phyloP scores from a whole-genome alignment of 2,797 vertebrate genomes.

The Austrolebias charrua region DNA sequence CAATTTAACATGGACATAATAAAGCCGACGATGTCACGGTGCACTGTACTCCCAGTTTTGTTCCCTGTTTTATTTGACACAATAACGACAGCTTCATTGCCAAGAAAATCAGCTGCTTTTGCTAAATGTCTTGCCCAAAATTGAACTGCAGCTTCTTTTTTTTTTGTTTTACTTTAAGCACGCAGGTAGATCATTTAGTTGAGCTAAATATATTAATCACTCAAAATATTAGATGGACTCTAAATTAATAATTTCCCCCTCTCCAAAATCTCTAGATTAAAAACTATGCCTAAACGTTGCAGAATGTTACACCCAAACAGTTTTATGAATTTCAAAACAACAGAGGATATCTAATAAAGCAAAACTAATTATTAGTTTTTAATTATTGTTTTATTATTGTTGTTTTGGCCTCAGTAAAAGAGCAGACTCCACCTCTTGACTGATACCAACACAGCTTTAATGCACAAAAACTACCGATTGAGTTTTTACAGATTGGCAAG shows the following conservation, averaged over 20 bases:
- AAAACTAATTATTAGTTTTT: too few species aligned
- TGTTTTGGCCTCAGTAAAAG: not conserved
- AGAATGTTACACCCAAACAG: too few species aligned
- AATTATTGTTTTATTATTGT: too few species aligned
- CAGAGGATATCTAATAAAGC: too few species aligned
- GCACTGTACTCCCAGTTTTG: slow-evolving; percentile 52
- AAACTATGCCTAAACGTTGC: too few species aligned
- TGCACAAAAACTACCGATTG: not conserved
- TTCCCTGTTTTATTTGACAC: slow-evolving; percentile 53
- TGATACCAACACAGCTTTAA: slow-evolving; percentile 8
- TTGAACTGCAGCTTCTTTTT: slow-evolving; percentile 40
- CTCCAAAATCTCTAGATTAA: too few species aligned
- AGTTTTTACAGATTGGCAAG: slow-evolving; percentile 1
- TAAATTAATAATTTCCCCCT: too few species aligned
- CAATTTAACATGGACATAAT: slow-evolving; percentile 70
- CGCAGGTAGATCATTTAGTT: slow-evolving; percentile 57
- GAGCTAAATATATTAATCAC: slow-evolving; percentile 12
- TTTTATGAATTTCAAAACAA: too few species aligned
- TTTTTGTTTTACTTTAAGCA: slow-evolving; percentile 16
- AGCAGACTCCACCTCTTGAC: slow-evolving; percentile 5
- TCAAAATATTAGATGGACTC: too few species aligned
- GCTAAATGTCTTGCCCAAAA: slow-evolving; percentile 49
- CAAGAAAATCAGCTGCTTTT: slow-evolving; percentile 50
- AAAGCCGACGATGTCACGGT: slow-evolving; percentile 54
- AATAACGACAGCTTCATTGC: slow-evolving; percentile 64